phyloP scores from a whole-genome alignment of 1,140 invertebrate species.

The Cydia fagiglandana region DNA sequence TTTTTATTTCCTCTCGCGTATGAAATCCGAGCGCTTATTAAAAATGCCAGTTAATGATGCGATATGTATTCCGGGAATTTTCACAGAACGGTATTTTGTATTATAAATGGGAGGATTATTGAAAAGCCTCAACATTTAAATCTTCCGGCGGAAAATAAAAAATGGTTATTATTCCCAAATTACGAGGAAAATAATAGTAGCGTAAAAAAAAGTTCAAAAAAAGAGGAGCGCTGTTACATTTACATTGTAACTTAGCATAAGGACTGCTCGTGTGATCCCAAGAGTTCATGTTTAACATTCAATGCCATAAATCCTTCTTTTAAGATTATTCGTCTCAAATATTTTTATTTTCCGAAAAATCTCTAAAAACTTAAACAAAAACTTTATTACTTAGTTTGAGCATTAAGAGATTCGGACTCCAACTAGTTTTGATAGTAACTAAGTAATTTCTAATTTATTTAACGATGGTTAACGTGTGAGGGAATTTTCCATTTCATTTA shows the following conservation, averaged over 20 bases:
- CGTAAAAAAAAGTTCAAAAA: not conserved
- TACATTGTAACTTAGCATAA: too few relatives aligned
- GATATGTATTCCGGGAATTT: slow-evolving; percentile 4
- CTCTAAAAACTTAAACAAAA: too few relatives aligned
- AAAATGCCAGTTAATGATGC: slow-evolving; percentile 27
- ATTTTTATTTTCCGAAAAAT: too few relatives aligned
- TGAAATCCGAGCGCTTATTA: slow-evolving; percentile 25
- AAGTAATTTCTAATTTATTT: slow-evolving; percentile 12
- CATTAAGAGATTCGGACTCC: not conserved
- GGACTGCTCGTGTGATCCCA: too few relatives aligned
- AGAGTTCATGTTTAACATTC: too few relatives aligned
- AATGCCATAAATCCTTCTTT: too few relatives aligned
- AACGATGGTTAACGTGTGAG: slow-evolving; percentile 13
- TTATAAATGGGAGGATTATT: slow-evolving; percentile 18
- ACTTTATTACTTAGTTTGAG: not conserved
- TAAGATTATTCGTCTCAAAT: too few relatives aligned
- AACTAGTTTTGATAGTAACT: not conserved
- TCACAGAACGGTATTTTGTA: not conserved
- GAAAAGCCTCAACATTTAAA: slow-evolving; percentile 9
- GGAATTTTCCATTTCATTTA: slow-evolving; percentile 29
- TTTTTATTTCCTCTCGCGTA: slow-evolving; percentile 4
- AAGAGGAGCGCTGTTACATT: too few relatives aligned
- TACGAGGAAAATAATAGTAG: not conserved
- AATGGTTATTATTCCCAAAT: slow-evolving; percentile 7
- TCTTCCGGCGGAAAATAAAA: not conserved